Evolutionary conservation across 2,797 vertebrate species (phyloP).

Genomic region (Scarus forsteni): DNA sequence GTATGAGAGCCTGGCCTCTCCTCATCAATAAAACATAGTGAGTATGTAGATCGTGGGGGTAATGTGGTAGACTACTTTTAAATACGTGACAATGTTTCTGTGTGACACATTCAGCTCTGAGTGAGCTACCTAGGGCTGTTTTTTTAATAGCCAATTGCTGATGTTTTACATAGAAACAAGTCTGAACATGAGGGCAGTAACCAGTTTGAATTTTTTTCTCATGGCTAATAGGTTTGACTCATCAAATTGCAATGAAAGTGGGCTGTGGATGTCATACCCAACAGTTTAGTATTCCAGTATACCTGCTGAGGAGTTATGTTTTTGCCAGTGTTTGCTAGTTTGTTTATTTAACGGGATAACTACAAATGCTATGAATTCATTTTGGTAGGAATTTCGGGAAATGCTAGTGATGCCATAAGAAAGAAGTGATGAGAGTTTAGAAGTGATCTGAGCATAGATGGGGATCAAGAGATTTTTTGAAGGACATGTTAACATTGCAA

Average conservation of each 20-base stretch:
- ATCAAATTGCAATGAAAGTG: slow-evolving; percentile 16
- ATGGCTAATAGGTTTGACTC: slow-evolving; percentile 38
- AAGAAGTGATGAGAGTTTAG: too few relatives aligned
- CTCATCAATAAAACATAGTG: slow-evolving; percentile 54
- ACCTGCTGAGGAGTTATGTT: too few relatives aligned
- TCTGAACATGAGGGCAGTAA: slow-evolving; percentile 35
- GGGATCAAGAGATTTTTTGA: too few relatives aligned
- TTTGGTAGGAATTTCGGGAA: too few relatives aligned
- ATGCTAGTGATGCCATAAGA: too few relatives aligned
- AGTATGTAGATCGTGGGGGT: slow-evolving; percentile 35
- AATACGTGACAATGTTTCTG: slow-evolving; percentile 14
- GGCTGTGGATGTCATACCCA: background rate
- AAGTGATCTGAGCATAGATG: too few relatives aligned
- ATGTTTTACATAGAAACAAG: slow-evolving; percentile 34
- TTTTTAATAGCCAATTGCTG: slow-evolving; percentile 1
- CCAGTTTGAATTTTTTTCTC: slow-evolving; percentile 38
- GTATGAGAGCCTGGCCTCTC: slow-evolving; percentile 48
- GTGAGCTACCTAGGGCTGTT: background rate
- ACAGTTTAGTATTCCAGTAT: too few relatives aligned
- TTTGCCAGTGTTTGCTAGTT: too few relatives aligned
- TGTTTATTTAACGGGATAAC: too few relatives aligned
- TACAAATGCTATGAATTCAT: too few relatives aligned
- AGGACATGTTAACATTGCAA: too few relatives aligned
- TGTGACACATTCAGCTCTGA: slow-evolving; percentile 12
- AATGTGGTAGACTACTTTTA: slow-evolving; percentile 18